Evolutionary conservation across 2,888 invertebrate genomes (phyloP), one percentile per base, ranked within the genome.

Genomic region (Entomobrya multifasciata): DNA sequence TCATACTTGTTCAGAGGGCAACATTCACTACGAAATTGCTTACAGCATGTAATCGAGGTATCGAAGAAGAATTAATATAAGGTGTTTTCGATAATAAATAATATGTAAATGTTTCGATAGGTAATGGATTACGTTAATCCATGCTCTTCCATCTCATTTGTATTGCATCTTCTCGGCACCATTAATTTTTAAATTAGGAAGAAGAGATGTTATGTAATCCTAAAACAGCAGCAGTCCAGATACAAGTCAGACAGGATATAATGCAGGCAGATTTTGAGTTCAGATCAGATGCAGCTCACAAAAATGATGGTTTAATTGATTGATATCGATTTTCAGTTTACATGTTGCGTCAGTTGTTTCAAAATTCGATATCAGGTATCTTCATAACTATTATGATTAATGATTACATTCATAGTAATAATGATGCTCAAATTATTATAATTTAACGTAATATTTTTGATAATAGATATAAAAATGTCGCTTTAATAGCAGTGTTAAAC

Each of bases 401-500:
- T n/a, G n/a, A n/a, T n/a, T n/a, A n/a, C n/a, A n/a, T n/a, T n/a
- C n/a, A n/a, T n/a, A n/a, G n/a, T n/a, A n/a, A n/a, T n/a, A n/a
- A n/a, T n/a, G n/a, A n/a, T n/a, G n/a, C n/a, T n/a, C n/a, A 41
- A 65, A 65, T 65, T 65, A 65, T 2, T 36, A 65, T 67, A 44
- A 70, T 70, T 70, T 44, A 22, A 15, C 25, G 70, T 27, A 22
- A 47, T 47, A 70, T 47, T 70, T 70, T 70, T 70, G 47, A 22
- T 70, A 70, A 44, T 47, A 22, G 47, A 17, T 8, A 70, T 70
- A 70, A 70, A 70, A 70, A n/a, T 70, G 70, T 70, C 70, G 47
- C n/a, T 5, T n/a, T 47, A 70, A 47, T 47, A 17, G n/a, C 70
- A 25, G 15, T 44, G 44, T 20, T 47, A 22, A 47, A 22, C 47